Percentiles rank a stretch among this genome's conserved stretches.
Conservation (phyloP, 2,113 vertebrate genomes). For the Oryzias melastigma region DNA sequence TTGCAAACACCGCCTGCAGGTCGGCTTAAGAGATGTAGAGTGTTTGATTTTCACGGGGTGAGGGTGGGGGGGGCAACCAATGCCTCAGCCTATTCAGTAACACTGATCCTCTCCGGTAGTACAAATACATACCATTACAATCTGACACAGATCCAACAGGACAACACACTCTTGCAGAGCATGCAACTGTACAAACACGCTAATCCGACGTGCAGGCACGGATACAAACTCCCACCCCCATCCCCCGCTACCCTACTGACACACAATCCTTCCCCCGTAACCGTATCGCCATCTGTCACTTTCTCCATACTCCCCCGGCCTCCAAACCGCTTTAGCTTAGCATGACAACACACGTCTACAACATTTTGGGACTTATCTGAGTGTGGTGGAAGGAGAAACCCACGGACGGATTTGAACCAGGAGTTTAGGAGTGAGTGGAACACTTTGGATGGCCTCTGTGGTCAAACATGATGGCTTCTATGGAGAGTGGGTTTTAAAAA, state of each 20-base stretch:
- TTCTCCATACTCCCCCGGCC: slow-evolving; percentile 17
- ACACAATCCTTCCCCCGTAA: slow-evolving; percentile 55
- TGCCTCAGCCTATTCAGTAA: not conserved
- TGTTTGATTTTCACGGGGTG: not conserved
- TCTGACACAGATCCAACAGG: slow-evolving; percentile 36
- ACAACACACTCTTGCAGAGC: slow-evolving; percentile 17
- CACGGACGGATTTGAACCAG: too few species aligned
- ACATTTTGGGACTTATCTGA: too few species aligned
- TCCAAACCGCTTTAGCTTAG: slow-evolving; percentile 27
- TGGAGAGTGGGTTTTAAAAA: too few species aligned
- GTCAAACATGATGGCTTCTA: too few species aligned
- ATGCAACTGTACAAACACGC: slow-evolving; percentile 22
- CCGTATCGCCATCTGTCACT: slow-evolving; percentile 58
- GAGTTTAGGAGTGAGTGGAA: too few species aligned
- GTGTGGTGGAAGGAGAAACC: too few species aligned
- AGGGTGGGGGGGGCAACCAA: slow-evolving; percentile 6
- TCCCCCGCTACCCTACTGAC: slow-evolving; percentile 45
- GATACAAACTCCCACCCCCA: slow-evolving; percentile 9
- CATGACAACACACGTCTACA: not conserved
- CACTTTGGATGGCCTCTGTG: too few species aligned
- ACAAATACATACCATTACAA: slow-evolving; percentile 15
- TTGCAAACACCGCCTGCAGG: slow-evolving; percentile 16
- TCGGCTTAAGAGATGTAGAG: not conserved
- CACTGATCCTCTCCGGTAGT: slow-evolving; percentile 19
- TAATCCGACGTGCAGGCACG: slow-evolving; percentile 31